A percentile compares a stretch with the other conserved stretches of the same genome.
Evolutionary conservation across 64 coral and sea anemone species (phyloP).

Genomic region (Acropora tenuis): DNA sequence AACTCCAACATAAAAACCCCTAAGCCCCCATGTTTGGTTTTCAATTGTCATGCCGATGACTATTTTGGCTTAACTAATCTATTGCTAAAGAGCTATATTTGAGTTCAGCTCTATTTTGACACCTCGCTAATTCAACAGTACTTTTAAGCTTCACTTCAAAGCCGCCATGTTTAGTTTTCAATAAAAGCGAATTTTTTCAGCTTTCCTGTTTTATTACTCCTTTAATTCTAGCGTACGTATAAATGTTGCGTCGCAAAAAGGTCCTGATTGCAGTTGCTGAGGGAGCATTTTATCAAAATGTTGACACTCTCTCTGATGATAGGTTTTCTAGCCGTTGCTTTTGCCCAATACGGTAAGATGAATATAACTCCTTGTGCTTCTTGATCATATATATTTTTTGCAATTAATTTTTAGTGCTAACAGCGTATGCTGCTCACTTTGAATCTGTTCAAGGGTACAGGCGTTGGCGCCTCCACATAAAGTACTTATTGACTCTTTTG

Average conservation of each 20-base stretch:
- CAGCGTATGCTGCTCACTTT: no score
- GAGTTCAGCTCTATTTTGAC: no score
- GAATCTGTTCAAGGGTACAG: no score
- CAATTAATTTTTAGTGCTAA: no score
- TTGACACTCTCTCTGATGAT: not conserved
- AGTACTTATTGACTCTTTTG: no score
- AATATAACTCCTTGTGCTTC: not conserved
- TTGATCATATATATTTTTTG: not conserved
- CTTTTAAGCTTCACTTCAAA: not conserved
- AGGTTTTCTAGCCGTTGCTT: not conserved
- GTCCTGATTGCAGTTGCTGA: not conserved
- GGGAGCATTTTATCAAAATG: not conserved
- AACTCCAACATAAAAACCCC: no score
- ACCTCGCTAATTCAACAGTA: no score
- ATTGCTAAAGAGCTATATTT: no score
- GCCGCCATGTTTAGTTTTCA: not conserved
- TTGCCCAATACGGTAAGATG: not conserved
- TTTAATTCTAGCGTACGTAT: not conserved
- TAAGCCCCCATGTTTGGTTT: no score
- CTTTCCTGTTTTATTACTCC: not conserved
- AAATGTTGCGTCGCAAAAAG: not conserved
- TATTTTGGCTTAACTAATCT: no score
- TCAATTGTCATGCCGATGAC: no score
- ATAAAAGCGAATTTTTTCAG: conserved; percentile 6
- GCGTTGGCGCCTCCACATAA: no score